phyloP scores from a whole-genome alignment of 2,888 invertebrate species.

The Sesia apiformis region DNA sequence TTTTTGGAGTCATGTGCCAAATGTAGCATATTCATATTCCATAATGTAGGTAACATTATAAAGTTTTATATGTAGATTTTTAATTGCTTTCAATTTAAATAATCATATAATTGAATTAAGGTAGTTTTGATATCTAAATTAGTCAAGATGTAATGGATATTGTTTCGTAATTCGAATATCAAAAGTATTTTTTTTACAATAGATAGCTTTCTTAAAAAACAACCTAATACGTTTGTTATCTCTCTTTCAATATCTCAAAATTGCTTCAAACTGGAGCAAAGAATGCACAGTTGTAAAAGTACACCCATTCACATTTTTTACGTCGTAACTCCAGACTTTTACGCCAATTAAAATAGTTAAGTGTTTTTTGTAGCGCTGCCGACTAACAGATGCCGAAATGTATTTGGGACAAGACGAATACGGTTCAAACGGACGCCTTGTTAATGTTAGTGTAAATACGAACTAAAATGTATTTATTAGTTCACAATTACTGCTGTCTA shows the following conservation, averaged over 20 bases:
- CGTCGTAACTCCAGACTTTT: constrained; percentile 44
- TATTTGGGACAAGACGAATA: constrained; percentile 63
- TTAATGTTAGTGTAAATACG: constrained; percentile 53
- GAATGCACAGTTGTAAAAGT: constrained; percentile 32
- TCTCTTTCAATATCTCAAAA: too few relatives aligned
- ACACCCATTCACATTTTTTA: constrained; percentile 52
- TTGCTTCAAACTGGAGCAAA: not conserved
- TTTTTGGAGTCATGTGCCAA: too few relatives aligned
- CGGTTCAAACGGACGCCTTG: constrained; percentile 43
- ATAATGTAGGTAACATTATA: too few relatives aligned
- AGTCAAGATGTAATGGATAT: too few relatives aligned
- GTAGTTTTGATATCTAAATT: too few relatives aligned
- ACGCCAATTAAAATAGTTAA: constrained; percentile 71
- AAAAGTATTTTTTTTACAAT: too few relatives aligned
- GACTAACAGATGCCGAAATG: constrained; percentile 53
- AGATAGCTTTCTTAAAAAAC: too few relatives aligned
- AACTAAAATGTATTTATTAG: constrained; percentile 57
- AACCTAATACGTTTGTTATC: too few relatives aligned
- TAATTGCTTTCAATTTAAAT: not conserved
- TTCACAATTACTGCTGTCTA: constrained; percentile 31
- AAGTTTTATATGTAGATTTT: too few relatives aligned
- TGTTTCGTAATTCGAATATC: too few relatives aligned
- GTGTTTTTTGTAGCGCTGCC: constrained; percentile 52
- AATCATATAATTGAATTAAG: not conserved
- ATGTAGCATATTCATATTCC: too few relatives aligned